phyloP scores from a whole-genome alignment of 2,113 vertebrate genomes.

The Corythoichthys intestinalis region DNA sequence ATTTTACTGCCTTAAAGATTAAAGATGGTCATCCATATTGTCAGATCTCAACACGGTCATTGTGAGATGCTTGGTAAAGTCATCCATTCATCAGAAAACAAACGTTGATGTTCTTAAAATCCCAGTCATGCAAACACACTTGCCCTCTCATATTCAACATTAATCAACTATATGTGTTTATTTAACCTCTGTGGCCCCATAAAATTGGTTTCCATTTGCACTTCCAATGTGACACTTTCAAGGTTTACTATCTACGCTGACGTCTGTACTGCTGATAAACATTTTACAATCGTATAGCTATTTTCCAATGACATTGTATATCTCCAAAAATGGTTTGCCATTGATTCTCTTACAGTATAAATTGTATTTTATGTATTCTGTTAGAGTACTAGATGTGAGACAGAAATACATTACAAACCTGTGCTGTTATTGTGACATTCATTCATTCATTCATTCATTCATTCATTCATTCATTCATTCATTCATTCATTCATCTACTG shows the following conservation, averaged over 20 bases:
- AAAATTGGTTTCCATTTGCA: constrained; percentile 14
- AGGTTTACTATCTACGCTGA: constrained; percentile 23
- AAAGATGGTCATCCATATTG: constrained; percentile 12
- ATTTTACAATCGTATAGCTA: constrained; percentile 15
- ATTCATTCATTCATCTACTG: too few species aligned
- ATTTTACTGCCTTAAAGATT: constrained; percentile 29
- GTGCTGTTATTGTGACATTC: constrained; percentile 8
- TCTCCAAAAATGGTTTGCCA: constrained; percentile 35
- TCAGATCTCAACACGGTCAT: constrained; percentile 16
- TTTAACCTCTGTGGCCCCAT: background rate
- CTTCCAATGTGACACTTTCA: constrained; percentile 14
- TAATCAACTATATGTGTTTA: constrained; percentile 6
- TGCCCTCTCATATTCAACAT: background rate
- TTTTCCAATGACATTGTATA: constrained; percentile 42
- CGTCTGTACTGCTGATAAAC: constrained; percentile 29
- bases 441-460: too few species aligned
- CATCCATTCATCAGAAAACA: constrained; percentile 16
- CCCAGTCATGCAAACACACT: constrained; percentile 8
- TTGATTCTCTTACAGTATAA: constrained; percentile 33
- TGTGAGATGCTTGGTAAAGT: constrained; percentile 5
- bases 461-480: too few species aligned
- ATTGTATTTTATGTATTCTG: constrained; percentile 8
- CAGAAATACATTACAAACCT: constrained; percentile 29
- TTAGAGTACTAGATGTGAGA: constrained; percentile 13
- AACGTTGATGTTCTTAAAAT: constrained; percentile 8